Evolutionary conservation across 2,888 invertebrate species (phyloP), one percentile per base, ranked within the genome.

Genomic region (Criorhina ranunculi): DNA sequence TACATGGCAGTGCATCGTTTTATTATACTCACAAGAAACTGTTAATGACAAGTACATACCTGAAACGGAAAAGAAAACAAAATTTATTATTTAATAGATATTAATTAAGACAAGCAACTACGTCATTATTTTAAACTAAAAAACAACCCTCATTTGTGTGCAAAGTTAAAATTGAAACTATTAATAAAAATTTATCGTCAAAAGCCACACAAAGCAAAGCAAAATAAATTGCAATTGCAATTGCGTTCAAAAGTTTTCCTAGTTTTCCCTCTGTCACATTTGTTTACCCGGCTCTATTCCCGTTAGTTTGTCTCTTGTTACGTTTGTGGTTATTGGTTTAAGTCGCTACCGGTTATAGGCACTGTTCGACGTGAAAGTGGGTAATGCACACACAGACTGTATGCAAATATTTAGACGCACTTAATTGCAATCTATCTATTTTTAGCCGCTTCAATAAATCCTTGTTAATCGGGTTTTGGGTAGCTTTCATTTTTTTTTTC

Each of bases 321-420:
- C 12, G 78, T 72, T 78, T 82, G 82, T 77, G 82, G 82, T 77
- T 67, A 83, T 78, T 78, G 73, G 73, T 69, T 78, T 78, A 73
- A n/a, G 67, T 73, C 67, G 72, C 70, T 77, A 77, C 70, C 77
- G 77, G 77, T 77, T 82, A 44, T 46, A 69, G 40, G 46, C 57
- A 46, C n/a, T 44, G 17, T 70, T 59, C 53, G 70, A 64, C 46
- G 79, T 79, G 85, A 85, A 79, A 85, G 85, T 82, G 62, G 81
- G 62, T 85, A 79, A 69, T 37, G 31, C 29, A 59, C 60, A 73
- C 19, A 67, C n/a, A 49, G 4, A 53, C 17, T 64, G 49, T 66
- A 75, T 77, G 85, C 85, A 85, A 85, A 85, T 79, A 85, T 79
- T 85, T 76, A 76, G 60, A 85, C 75, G 76, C 79, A 85, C 46